Conservation (phyloP, 2,888 invertebrate species). For the Drosophila recens region DNA sequence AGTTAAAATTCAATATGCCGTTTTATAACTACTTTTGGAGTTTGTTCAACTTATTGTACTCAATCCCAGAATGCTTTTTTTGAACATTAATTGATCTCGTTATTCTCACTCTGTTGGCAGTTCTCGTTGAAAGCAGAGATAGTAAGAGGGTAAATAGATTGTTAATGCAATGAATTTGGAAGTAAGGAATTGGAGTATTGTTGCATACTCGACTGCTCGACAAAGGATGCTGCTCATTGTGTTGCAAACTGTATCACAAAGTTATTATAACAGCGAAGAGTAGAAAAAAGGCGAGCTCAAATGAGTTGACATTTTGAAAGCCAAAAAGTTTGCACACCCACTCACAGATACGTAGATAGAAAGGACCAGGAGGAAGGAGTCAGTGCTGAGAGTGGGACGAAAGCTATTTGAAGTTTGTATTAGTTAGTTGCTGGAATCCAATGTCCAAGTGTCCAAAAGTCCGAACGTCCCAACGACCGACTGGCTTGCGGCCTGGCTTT, state of each 20-base stretch:
- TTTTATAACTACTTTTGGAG: not conserved
- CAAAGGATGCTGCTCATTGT: constrained; percentile 45
- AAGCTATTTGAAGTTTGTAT: constrained; percentile 72
- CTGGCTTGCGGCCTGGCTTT: constrained; percentile 17
- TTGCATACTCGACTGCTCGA: constrained; percentile 32
- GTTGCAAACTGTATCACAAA: constrained; percentile 56
- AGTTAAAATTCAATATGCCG: not conserved
- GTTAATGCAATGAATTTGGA: constrained; percentile 43
- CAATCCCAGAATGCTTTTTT: constrained; percentile 7
- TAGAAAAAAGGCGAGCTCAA: constrained; percentile 41
- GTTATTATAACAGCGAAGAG: constrained; percentile 58
- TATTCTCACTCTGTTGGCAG: not conserved
- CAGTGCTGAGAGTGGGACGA: constrained; percentile 38
- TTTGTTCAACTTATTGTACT: constrained; percentile 1
- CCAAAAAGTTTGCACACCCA: constrained; percentile 64
- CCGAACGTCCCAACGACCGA: constrained; percentile 2
- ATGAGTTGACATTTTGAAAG: constrained; percentile 74
- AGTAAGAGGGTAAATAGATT: constrained; percentile 6
- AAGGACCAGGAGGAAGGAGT: constrained; percentile 2
- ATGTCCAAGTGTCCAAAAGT: constrained; percentile 16
- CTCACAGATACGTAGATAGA: constrained; percentile 23
- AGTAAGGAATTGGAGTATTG: constrained; percentile 27
- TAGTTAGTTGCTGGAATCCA: constrained; percentile 55
- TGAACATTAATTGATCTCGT: constrained; percentile 16
- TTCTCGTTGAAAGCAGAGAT: not conserved